Evolutionary conservation across 2,888 invertebrate species (phyloP), one percentile per base, ranked within the genome.

Genomic region (Idaea straminata): DNA sequence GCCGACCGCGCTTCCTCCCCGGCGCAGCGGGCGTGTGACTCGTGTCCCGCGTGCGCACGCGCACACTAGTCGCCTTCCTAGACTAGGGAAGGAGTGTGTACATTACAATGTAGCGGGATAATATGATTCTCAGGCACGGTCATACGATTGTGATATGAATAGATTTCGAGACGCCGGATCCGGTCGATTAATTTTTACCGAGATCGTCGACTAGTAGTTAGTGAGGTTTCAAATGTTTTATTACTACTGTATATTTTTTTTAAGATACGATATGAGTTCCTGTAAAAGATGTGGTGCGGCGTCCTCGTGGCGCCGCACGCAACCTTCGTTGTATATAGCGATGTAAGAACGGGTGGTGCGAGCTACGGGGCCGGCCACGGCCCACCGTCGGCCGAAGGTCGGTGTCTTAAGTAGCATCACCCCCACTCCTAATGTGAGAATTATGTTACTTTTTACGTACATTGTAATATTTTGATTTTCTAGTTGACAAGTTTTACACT

Each of bases 201-300:
- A 87, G 87, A 88, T 91, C 92, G 89, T 92, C 91, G 88, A 89
- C 88, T 88, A 89, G 87, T 91, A 92, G 91, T 91, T 91, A 92
- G 92, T 89, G 92, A 92, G 90, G 91, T 92, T 92, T 90, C 87
- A 91, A 92, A 92, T 89, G 89, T 91, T 92, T 92, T 91, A 91
- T 92, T 92, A 91, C 87, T 91, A 92, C 88, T 92, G 85, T 91
- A 91, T 89, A 87, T 88, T 92, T 91, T 89, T 86, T 89, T 91
- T 91, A 93, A 89, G 91, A 91, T 87, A 89, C 89, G 87, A 92
- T 92, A 92, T 92, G 92, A 92, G 92, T 93, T 93, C 93, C 93
- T 92, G 92, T 91, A 88, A 86, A 25, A 82, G 86, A 87, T 86
- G 58, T 85, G 84, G 85, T 83, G 88, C 88, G 87, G 76, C 25